phyloP scores from a whole-genome alignment of 2,113 vertebrate species.

The Brachypodius melanocephalos region DNA sequence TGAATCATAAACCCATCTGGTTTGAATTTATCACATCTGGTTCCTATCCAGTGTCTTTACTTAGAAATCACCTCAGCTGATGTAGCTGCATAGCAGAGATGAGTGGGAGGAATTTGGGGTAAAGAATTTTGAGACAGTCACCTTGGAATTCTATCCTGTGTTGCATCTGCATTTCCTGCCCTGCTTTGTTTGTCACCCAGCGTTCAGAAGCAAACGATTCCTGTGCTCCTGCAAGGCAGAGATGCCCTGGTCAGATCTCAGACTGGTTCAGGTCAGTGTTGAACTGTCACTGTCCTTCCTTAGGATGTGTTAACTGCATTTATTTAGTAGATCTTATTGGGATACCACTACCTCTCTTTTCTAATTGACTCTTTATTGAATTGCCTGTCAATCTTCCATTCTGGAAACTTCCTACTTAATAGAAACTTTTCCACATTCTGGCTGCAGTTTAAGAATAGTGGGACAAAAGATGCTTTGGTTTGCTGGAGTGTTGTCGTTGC shows the following conservation, averaged over 20 bases:
- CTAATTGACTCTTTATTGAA: not conserved
- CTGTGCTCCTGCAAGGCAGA: constrained; percentile 82
- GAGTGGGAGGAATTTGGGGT: not conserved
- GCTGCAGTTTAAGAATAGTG: not conserved
- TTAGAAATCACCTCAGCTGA: not conserved
- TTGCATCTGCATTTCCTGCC: not conserved
- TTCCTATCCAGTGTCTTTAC: not conserved
- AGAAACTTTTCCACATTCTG: not conserved
- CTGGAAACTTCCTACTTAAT: not conserved
- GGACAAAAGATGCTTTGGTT: not conserved
- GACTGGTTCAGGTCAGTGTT: constrained; percentile 89
- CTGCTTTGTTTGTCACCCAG: constrained; percentile 63
- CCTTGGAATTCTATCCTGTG: not conserved
- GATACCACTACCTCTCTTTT: not conserved
- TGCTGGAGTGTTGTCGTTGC: not conserved
- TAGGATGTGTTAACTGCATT: not conserved
- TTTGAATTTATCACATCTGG: not conserved
- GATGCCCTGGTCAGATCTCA: constrained; percentile 92
- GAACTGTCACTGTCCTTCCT: not conserved
- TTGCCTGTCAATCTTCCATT: not conserved
- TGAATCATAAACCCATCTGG: not conserved
- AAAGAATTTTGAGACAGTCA: not conserved
- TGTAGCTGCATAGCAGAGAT: not conserved
- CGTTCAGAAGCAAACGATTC: constrained; percentile 89
- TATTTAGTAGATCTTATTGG: not conserved